Evolutionary conservation across 2,113 vertebrate species (phyloP).

Genomic region (Rhinopomastus cyanomelas): DNA sequence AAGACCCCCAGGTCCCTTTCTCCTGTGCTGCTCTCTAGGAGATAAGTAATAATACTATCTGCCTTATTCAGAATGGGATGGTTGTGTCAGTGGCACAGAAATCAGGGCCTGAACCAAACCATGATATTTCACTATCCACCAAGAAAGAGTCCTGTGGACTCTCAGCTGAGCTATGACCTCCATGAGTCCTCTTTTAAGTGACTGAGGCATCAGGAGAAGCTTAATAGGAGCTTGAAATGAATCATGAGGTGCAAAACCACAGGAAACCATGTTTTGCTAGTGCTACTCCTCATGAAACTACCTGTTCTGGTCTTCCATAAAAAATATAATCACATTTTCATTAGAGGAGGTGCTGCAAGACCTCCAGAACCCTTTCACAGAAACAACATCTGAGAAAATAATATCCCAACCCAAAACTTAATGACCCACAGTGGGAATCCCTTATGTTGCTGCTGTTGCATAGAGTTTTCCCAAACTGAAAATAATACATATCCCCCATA

Average conservation of each 20-base stretch:
- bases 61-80: rapidly evolving
- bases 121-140: too few species aligned
- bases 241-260: neutral
- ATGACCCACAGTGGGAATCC: slow-evolving; percentile 24
- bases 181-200: neutral
- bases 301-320: neutral
- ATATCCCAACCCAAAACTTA: slow-evolving; percentile 27
- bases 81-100: neutral
- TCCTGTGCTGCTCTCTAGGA: too few species aligned
- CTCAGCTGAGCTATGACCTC: neutral
- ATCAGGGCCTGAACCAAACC: rapidly evolving
- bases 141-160: neutral
- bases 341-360: neutral
- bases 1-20: too few species aligned
- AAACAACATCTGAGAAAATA: neutral
- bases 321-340: neutral
- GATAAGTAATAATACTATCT: neutral
- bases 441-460: neutral
- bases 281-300: neutral
- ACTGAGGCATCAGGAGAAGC: neutral
- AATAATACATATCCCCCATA: neutral
- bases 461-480: neutral
- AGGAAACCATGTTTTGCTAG: neutral
- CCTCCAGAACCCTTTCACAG: neutral
- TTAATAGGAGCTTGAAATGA: neutral